Evolutionary conservation across 2,113 vertebrate genomes (phyloP).

Genomic region (Callipepla squamata): DNA sequence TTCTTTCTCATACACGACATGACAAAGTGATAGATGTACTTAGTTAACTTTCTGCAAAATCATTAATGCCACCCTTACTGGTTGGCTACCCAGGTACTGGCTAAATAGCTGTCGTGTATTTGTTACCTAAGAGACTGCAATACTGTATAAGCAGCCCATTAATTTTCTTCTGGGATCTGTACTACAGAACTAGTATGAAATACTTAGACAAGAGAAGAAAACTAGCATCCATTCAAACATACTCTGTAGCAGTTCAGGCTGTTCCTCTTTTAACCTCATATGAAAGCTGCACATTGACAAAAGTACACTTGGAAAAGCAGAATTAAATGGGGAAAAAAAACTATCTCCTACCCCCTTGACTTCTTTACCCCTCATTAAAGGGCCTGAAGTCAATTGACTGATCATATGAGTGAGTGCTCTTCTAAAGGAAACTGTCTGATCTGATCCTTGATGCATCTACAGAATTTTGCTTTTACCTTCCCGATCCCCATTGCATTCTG

Average conservation of each 20-base stretch:
- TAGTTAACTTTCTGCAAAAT: slow-evolving; percentile 79
- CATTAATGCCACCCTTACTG: slow-evolving; percentile 71
- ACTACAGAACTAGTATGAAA: slow-evolving; percentile 32
- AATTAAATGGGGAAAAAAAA: not conserved
- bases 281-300: slow-evolving; percentile 21
- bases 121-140: slow-evolving; percentile 56
- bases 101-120: slow-evolving; percentile 65
- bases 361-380: not conserved
- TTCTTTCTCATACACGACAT: slow-evolving; percentile 71
- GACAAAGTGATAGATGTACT: slow-evolving; percentile 82
- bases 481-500: not conserved
- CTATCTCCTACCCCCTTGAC: not conserved
- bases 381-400: not conserved
- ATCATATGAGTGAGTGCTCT: not conserved
- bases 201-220: not conserved
- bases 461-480: not conserved
- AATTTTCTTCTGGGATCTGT: slow-evolving; percentile 59
- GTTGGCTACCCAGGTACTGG: slow-evolving; percentile 67
- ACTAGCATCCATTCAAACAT: not conserved
- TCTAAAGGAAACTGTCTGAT: not conserved
- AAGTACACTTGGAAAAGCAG: not conserved
- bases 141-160: slow-evolving; percentile 55
- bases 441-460: not conserved
- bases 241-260: not conserved
- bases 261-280: not conserved